Base-by-base conservation (phyloP, 2,797 vertebrate genomes). In the Columba guinea region DNA sequence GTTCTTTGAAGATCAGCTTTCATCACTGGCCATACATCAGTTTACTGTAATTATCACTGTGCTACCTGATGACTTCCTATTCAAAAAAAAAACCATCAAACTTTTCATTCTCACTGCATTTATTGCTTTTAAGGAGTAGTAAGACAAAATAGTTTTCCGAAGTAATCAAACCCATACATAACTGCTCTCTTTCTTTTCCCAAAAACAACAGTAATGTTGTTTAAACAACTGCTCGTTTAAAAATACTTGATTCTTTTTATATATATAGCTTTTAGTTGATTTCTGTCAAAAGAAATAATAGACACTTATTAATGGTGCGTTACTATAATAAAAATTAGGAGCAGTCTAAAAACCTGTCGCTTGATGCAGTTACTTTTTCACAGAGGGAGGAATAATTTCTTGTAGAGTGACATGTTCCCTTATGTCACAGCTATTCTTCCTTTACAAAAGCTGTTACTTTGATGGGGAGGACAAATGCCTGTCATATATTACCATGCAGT, bases 231-330 rank as follows among this genome's bases (percentile, higher is more conserved):
- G 60, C 27, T 93, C 52, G 95, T 79, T 90, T 94, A 35, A 79
- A 96, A 56, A 92, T 28, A 39, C 28, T 23, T 49, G 34, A 74
- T 46, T 73, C 52, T 84, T 91, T 94, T 90, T 22, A 32, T 10
- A 13, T 19, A 56, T 80, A 74, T 88, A 84, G 4, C 46, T 91
- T 86, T 93, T 78, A 80, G 64, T 22, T 77, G 68, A 94, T 92
- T 96, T 96, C 83, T 92, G 59, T 93, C 94, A 87, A 93, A 94
- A 93, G 79, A 95, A 96, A 97, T 56, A 96, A 30, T 34, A 94
- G 69, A 89, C 34, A 92, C 68, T 77, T 97, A 96, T 86, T 97
- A 96, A 93, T 67, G 20, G 59, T 76, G 55, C 52, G 89, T 84
- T 81, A 93, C 53, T 95, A 65, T 59, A 94, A 93, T 71, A 91